Base-by-base conservation (phyloP, 2,888 invertebrate species). In the Villa cingulata region DNA sequence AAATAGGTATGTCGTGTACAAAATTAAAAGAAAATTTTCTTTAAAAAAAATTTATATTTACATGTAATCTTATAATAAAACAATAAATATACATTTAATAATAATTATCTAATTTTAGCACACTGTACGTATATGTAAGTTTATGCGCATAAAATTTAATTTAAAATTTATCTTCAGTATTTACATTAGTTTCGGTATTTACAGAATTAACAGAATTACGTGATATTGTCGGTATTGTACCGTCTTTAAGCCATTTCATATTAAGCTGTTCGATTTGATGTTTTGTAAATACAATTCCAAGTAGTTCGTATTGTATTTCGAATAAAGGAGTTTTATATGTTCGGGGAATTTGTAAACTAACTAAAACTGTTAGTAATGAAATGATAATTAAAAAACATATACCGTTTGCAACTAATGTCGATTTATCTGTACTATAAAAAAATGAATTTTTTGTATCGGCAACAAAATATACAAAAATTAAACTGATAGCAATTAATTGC, bases 231-330 rank as follows among this genome's bases (percentile, higher is more conserved):
- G 65, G 65, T 37, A 65, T 65, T 27, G 63, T 63, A 46, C 65
- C 65, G 51, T 64, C 64, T 49, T 61, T 62, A 5, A 65, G 55
- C 57, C 61, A 65, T 20, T 56, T 57, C 4, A 65, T 59, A 54
- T 65, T 65, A 5, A 65, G 47, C 50, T 65, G 64, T 38, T 65
- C 65, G 46, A 65, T 65, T 52, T 65, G 63, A 53, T 65, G 65
- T 48, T 65, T 61, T 50, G 59, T 59, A 45, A 64, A 65, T 46
- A 65, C 63, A 41, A 65, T 65, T 42, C 65, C 65, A 37, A 64
- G 55, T 10, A 64, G 51, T 20, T 57, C 59, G 45, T 64, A 63
- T 50, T 65, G 65, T 41, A 65, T 62, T 20, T 65, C 65, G 46
- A 63, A 57, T 17, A 65, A 46, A 1, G 60, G 57, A 29, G 55